Evolutionary conservation across 2,888 invertebrate genomes (phyloP).

Genomic region (Tribolium freemani): DNA sequence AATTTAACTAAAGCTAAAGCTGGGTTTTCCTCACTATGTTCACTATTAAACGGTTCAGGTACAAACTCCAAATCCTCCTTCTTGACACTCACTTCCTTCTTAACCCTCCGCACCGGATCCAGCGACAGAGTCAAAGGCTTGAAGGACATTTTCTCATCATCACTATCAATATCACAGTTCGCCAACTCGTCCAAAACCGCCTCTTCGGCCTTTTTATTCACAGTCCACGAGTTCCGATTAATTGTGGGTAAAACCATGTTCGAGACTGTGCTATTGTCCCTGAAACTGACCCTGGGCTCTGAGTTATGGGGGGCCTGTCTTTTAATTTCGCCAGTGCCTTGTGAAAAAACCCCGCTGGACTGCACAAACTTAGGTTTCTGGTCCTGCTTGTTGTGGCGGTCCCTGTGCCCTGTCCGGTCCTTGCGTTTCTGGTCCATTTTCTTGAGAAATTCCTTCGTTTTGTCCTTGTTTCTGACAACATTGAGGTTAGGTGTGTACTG

Average conservation of each 20-base stretch:
- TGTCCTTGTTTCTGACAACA: slow-evolving; percentile 61
- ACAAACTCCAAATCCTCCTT: slow-evolving; percentile 26
- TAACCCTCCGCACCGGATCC: slow-evolving; percentile 41
- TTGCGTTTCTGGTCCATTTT: slow-evolving; percentile 49
- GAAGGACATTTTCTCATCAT: slow-evolving; percentile 57
- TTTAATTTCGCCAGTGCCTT: slow-evolving; percentile 56
- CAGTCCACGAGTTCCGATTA: slow-evolving; percentile 55
- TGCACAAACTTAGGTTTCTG: slow-evolving; percentile 54
- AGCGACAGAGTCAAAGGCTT: slow-evolving; percentile 45
- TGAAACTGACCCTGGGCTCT: slow-evolving; percentile 7
- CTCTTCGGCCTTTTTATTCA: slow-evolving; percentile 58
- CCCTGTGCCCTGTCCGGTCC: slow-evolving; percentile 25
- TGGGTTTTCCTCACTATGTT: slow-evolving; percentile 59
- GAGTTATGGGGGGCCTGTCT: neutral
- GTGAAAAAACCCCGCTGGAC: slow-evolving; percentile 63
- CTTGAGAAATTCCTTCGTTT: slow-evolving; percentile 56
- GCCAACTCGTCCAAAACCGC: slow-evolving; percentile 56
- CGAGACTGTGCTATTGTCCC: slow-evolving; percentile 48
- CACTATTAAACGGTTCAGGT: slow-evolving; percentile 52
- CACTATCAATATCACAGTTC: slow-evolving; percentile 54
- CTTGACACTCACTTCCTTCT: slow-evolving; percentile 43
- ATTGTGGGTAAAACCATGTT: slow-evolving; percentile 55
- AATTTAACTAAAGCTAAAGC: slow-evolving; percentile 59
- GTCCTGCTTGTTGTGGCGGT: slow-evolving; percentile 37
- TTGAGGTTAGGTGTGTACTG: slow-evolving; percentile 64